Evolutionary conservation across 2,113 vertebrate species (phyloP), one percentile per base, ranked within the genome.

Genomic region (Eira barbara): DNA sequence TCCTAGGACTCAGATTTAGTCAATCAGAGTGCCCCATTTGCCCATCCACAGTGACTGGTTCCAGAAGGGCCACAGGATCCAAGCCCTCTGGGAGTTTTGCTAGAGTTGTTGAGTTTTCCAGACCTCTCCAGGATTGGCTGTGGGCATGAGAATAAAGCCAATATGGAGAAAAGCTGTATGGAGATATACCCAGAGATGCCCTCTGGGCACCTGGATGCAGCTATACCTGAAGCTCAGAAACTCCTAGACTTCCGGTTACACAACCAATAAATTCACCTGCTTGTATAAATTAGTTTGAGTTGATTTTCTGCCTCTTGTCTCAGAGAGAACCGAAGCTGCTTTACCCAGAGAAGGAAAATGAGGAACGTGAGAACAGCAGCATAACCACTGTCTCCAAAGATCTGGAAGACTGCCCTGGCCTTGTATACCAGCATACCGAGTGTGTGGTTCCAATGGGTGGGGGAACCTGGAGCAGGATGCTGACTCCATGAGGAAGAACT

Each of bases 391-490:
- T 57, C 55, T 42, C 20, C 84, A 25, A 7, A 74, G 57, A 81
- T 15, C 71, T 13, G 25, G 90, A 34, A 47, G 67, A 8, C 29
- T 13, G 29, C 63, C 91, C 47, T 39, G 63, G 27, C 39, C 18
- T 34, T 10, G 10, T 7, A 47, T 12, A 7, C 6, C 2, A 0
- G 67, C 21, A 1, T 3, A 14, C 27, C 59, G 49, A 7, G 1
- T 12, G 5, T 6, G 11, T 17, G 71, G 47, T 15, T 85, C 67
- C 84, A 52, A 29, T 1, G 47, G 11, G 14, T 27, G n/a, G 47
- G 18, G 84, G 45, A 45, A 17, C 6, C 20, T 29, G 14, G 12
- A 59, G 47, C 65, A 29, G 47, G 29, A 34, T 49, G 80, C 25
- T 63, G 45, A 67, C 42, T 42, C 65, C 6, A 1, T 6, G 13